These are phyloP conservation scores for Euura saliciscinereae DNA, from an alignment of 1,140 invertebrate genomes.

Conservation along the genomic window DNA sequence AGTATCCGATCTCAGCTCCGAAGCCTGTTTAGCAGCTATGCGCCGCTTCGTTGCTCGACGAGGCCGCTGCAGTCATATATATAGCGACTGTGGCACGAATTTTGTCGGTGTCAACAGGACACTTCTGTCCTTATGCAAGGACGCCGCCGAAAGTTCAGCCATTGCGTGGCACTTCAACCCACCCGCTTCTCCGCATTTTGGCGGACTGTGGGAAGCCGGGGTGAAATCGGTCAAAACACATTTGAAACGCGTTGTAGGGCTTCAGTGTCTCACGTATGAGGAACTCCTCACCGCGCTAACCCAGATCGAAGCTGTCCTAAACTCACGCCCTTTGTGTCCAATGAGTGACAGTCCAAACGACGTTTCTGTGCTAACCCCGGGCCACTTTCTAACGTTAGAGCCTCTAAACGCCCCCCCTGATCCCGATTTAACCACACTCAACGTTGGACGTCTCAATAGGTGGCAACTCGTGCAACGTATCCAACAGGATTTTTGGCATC, in stretches of 20 bases:
- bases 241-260: slow-evolving; percentile 26
- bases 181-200: slow-evolving; percentile 41
- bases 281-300: slow-evolving; percentile 12
- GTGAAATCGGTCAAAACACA: slow-evolving; percentile 46
- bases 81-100: slow-evolving; percentile 22
- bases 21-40: slow-evolving; percentile 18
- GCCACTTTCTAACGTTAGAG: slow-evolving; percentile 23
- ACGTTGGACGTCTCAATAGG: slow-evolving; percentile 17
- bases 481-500: slow-evolving; percentile 33
- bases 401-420: slow-evolving; percentile 20
- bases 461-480: slow-evolving; percentile 34
- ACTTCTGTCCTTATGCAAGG: too few relatives aligned
- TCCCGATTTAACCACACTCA: slow-evolving; percentile 12
- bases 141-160: not conserved
- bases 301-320: slow-evolving; percentile 24
- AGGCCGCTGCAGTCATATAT: slow-evolving; percentile 16
- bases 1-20: slow-evolving; percentile 25
- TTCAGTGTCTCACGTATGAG: slow-evolving; percentile 19
- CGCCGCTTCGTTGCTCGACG: slow-evolving; percentile 20
- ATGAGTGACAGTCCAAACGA: slow-evolving; percentile 21
- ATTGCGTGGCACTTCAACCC: slow-evolving; percentile 48
- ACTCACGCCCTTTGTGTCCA: slow-evolving; percentile 29
- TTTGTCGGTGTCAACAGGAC: slow-evolving; percentile 19
- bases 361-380: slow-evolving; percentile 15
- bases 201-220: slow-evolving; percentile 25